A percentile compares a stretch with the other conserved stretches of the same genome.
phyloP scores from a whole-genome alignment of 2,797 vertebrate genomes.

The Notoglanidium macrostoma region DNA sequence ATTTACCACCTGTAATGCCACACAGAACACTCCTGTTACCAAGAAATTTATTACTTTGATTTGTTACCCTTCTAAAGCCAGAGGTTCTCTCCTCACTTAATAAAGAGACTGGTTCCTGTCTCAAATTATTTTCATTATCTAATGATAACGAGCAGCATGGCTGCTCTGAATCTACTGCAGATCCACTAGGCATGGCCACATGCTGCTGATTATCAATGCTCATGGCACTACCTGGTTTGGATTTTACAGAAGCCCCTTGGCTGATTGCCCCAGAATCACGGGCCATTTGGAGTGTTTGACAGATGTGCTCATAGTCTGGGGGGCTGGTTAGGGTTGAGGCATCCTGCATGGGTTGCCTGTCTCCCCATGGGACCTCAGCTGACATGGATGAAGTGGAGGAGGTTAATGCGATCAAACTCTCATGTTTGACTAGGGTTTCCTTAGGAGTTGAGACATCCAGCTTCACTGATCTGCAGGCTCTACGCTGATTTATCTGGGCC shows the following conservation, averaged over 20 bases:
- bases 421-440: slow-evolving; percentile 73
- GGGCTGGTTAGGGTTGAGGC: slow-evolving; percentile 80
- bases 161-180: slow-evolving; percentile 67
- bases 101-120: slow-evolving; percentile 52
- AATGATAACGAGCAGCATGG: slow-evolving; percentile 68
- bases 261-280: slow-evolving; percentile 70
- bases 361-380: slow-evolving; percentile 77
- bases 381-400: slow-evolving; percentile 58
- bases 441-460: slow-evolving; percentile 72
- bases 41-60: slow-evolving; percentile 50
- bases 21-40: slow-evolving; percentile 43
- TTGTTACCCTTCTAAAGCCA: slow-evolving; percentile 52
- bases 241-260: slow-evolving; percentile 64
- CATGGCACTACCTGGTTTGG: slow-evolving; percentile 64
- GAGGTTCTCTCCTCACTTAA: slow-evolving; percentile 54
- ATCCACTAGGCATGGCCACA: slow-evolving; percentile 43
- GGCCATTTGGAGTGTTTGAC: slow-evolving; percentile 75
- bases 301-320: slow-evolving; percentile 82
- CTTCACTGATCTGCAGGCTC: slow-evolving; percentile 76
- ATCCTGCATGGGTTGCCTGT: slow-evolving; percentile 79
- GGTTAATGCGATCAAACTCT: slow-evolving; percentile 66
- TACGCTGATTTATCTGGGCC: slow-evolving; percentile 74
- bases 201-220: slow-evolving; percentile 61
- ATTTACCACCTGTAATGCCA: slow-evolving; percentile 50
- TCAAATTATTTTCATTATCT: slow-evolving; percentile 46